Percentiles rank a stretch among this genome's conserved stretches.
phyloP scores from a whole-genome alignment of 2,888 invertebrate genomes.

The Tyria jacobaeae region DNA sequence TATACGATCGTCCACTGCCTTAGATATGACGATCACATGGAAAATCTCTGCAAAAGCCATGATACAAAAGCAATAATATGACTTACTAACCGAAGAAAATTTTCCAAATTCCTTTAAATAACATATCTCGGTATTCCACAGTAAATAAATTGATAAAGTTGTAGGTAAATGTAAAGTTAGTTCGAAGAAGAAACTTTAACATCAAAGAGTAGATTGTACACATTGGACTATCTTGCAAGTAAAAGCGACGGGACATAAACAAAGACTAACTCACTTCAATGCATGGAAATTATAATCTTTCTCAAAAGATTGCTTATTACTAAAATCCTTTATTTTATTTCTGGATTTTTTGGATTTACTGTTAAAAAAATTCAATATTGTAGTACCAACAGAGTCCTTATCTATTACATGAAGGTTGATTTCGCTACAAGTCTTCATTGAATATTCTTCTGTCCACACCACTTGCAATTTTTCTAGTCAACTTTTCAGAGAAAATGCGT shows the following conservation, averaged over 20 bases:
- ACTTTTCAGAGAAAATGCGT: too few species aligned
- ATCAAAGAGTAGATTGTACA: conserved; percentile 1
- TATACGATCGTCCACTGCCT: not conserved
- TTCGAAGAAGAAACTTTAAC: not conserved
- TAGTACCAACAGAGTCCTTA: too few species aligned
- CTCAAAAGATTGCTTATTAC: not conserved
- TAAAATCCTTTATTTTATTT: not conserved
- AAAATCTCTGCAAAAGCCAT: not conserved
- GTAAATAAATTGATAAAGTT: not conserved
- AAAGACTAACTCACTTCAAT: not conserved
- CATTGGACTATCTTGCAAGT: not conserved
- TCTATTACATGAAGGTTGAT: too few species aligned
- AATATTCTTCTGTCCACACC: too few species aligned
- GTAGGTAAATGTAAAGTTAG: not conserved
- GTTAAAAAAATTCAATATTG: too few species aligned
- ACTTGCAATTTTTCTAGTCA: too few species aligned
- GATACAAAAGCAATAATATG: not conserved
- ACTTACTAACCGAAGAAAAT: not conserved
- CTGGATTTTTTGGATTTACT: not conserved
- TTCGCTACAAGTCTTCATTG: too few species aligned
- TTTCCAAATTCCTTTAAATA: conserved; percentile 1
- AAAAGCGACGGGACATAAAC: not conserved
- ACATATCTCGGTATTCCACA: conserved; percentile 3
- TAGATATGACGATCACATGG: not conserved
- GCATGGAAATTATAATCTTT: too few species aligned